Base-by-base conservation (phyloP, 2,797 vertebrate species). In the Aratinga solstitialis region DNA sequence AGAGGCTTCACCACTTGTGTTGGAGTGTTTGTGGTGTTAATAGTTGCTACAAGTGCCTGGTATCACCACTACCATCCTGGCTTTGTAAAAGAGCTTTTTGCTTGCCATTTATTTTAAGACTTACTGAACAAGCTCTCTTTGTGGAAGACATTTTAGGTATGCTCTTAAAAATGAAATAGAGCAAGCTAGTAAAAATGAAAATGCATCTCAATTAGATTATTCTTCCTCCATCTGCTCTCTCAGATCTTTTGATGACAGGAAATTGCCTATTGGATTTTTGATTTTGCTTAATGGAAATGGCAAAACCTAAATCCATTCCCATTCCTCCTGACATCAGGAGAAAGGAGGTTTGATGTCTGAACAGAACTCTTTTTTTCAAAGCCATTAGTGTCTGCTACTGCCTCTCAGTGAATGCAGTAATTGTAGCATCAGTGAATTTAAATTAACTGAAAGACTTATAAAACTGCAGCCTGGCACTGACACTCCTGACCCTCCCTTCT, bases 261-360 rank as follows among this genome's bases (percentile, higher is more conserved):
- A 95, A 96, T 94, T 95, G 95, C 75, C 77, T 89, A 94, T 61
- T 94, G 92, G 86, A 87, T 95, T 96, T 97, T 94, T 92, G 51
- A 87, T 87, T 96, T 92, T 90, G 90, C 84, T 93, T 95, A 95
- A 95, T 94, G 94, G 93, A 94, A 95, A 90, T 56, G 54, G 74
- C 71, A 87, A 87, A 95, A 82, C 72, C 71, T 84, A 94, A 96
- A 94, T 81, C 95, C 74, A 59, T 91, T 89, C 76, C 81, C 10
- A 0, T 92, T 95, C 47, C 63, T 81, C 75, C 80, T 90, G 83
- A 87, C 90, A 89, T 76, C 71, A 73, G 74, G 71, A 59, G 62
- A 89, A 94, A 56, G 42, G 53, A 89, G 66, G 82, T 66, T 84
- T 62, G 17, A 4, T 82, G 51, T 73, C 77, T 94, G 63, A 96